phyloP scores from a whole-genome alignment of 2,888 invertebrate species.

The Zelleria hepariella region DNA sequence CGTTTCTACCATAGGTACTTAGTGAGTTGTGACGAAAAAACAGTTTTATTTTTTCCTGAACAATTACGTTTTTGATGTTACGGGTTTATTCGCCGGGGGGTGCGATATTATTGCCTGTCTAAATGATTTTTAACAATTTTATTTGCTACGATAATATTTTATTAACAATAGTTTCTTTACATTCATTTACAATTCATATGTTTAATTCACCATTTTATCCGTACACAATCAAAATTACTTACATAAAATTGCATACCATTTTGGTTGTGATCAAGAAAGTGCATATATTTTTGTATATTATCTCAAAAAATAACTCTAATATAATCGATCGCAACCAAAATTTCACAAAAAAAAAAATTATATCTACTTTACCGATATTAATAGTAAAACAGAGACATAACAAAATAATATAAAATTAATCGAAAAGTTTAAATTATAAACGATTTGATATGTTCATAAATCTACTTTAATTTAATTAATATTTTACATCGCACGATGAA shows the following conservation, averaged over 20 bases:
- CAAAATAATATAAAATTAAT: slow-evolving; percentile 8
- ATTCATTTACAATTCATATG: slow-evolving; percentile 15
- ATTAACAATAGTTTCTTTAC: slow-evolving; percentile 15
- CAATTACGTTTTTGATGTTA: too few relatives aligned
- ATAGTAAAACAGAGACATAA: slow-evolving; percentile 1
- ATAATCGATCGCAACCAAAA: slow-evolving; percentile 67
- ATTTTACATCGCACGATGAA: too few relatives aligned
- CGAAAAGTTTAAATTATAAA: slow-evolving; percentile 1
- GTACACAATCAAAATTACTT: neutral
- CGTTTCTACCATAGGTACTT: too few relatives aligned
- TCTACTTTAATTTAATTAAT: neutral
- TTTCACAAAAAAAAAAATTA: slow-evolving; percentile 17
- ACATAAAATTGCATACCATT: neutral
- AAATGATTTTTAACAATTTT: neutral
- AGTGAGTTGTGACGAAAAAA: too few relatives aligned
- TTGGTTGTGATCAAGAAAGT: slow-evolving; percentile 7
- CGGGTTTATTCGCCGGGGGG: too few relatives aligned
- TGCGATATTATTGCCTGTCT: neutral
- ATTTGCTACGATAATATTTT: neutral
- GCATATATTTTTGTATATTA: slow-evolving; percentile 23
- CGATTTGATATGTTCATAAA: neutral
- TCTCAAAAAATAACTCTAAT: slow-evolving; percentile 25
- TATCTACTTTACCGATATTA: neutral
- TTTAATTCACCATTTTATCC: slow-evolving; percentile 1
- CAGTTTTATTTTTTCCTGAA: too few relatives aligned